Conservation (phyloP, 2,888 invertebrate species). For the Norana najaformis region DNA sequence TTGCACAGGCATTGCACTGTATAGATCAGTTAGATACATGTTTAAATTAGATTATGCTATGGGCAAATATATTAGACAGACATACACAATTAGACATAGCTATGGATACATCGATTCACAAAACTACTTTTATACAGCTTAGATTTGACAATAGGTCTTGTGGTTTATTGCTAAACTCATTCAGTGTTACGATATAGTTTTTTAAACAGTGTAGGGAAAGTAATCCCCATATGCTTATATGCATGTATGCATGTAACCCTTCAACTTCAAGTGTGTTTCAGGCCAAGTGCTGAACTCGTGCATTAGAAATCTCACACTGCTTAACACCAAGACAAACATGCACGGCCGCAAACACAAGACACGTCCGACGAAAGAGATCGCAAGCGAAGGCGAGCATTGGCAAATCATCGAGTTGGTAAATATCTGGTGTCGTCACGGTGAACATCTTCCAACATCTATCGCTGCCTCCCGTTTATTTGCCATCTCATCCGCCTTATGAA, state of each 20-base stretch:
- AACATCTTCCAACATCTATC: not conserved
- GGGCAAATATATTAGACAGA: no score
- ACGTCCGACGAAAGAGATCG: not conserved
- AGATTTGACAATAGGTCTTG: no score
- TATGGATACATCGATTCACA: no score
- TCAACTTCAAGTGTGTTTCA: not conserved
- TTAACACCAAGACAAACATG: not conserved
- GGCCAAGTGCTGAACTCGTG: not conserved
- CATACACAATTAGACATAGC: no score
- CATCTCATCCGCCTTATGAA: not conserved
- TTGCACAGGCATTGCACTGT: no score
- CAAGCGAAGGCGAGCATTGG: not conserved
- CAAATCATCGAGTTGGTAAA: constrained; percentile 13
- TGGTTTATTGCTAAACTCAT: not conserved
- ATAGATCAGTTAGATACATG: no score
- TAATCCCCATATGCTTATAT: not conserved
- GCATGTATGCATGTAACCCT: not conserved
- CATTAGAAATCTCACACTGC: not conserved
- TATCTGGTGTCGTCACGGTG: not conserved
- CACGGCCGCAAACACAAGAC: not conserved
- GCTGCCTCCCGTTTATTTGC: not conserved
- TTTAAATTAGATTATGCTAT: no score
- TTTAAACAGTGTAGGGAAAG: not conserved
- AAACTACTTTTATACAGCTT: no score
- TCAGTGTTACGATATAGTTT: not conserved